Evolutionary conservation across 2,888 invertebrate species (phyloP).

Genomic region (Synanthedon vespiformis): DNA sequence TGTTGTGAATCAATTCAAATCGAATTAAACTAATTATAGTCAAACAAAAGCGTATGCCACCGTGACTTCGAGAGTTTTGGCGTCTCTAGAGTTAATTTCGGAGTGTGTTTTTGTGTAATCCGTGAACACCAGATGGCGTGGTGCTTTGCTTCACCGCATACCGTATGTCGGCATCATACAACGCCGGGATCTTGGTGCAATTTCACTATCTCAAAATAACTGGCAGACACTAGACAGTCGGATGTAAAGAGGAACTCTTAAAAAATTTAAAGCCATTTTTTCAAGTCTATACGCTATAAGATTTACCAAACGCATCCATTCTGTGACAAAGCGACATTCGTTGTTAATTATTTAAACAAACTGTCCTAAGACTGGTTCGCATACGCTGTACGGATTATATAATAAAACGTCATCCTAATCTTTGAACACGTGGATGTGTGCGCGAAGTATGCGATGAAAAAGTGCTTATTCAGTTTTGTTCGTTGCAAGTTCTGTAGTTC

Average conservation of each 20-base stretch:
- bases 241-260: constrained; percentile 8
- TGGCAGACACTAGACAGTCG: constrained; percentile 14
- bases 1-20: constrained; percentile 11
- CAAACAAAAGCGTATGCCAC: constrained; percentile 55
- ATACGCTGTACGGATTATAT: constrained; percentile 43
- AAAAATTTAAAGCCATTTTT: constrained; percentile 1
- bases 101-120: constrained; percentile 36
- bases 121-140: constrained; percentile 40
- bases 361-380: constrained; percentile 17
- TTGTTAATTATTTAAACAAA: constrained; percentile 10
- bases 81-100: constrained; percentile 32
- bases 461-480: constrained; percentile 62
- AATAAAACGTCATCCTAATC: constrained; percentile 41
- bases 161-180: constrained; percentile 41
- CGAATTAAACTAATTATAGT: constrained; percentile 38
- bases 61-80: constrained; percentile 32
- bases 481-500: constrained; percentile 29
- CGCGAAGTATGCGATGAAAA: constrained; percentile 45
- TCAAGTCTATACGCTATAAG: too few relatives aligned
- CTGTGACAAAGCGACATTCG: constrained; percentile 4
- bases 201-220: constrained; percentile 46
- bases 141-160: constrained; percentile 15
- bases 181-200: constrained; percentile 25
- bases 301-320: background rate
- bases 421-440: constrained; percentile 56